Base-by-base conservation (phyloP, 64 coral and sea anemone species). In the Anthopleura sola region DNA sequence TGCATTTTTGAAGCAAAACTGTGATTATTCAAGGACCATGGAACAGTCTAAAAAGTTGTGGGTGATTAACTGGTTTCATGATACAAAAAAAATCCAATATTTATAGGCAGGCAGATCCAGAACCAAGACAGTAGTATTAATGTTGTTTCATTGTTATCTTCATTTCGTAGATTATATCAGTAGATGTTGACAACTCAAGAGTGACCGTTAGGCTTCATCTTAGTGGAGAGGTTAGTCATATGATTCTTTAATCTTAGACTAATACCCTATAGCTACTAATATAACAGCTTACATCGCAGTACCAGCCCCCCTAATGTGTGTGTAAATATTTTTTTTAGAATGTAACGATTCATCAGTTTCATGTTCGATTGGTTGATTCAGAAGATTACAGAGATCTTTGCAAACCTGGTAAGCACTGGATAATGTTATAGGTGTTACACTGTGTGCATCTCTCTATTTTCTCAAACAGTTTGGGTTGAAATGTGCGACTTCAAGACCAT, bases 171-270 rank as follows among this genome's bases (percentile, higher is more conserved):
- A 92, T 99, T 64, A 94, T 94, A 48, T 93, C 92, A 26, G 90
- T 99, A 1, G 97, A 99, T 78, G 87, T 94, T 44, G 97, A 99
- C 49, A 99, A 91, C 39, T 91, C 85, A 37, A 84, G 92, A 83
- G 85, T 99, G 4, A 94, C 89, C 78, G 60, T 99, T 50, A 81
- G 83, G 58, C 75, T 95, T 36, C 84, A 91, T 40, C 37, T 94
- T 18, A 94, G 90, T 78, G 83, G 85, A 81, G 92, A 95, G 83
- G 97, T 99, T 54, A 88, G 71, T 62, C 16, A 18, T 36, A 55
- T 68, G 24, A 5, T 11, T 5, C 12, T 8, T 14, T 26, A 32
- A 26, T n/a, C n/a, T n/a, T n/a, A n/a, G n/a, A n/a, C n/a, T n/a
- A n/a, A n/a, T n/a, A n/a, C n/a, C n/a, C n/a, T n/a, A n/a, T n/a